Evolutionary conservation across 1,140 invertebrate species (phyloP), one percentile per base, ranked within the genome.

Genomic region (Zaprionus ornatus): DNA sequence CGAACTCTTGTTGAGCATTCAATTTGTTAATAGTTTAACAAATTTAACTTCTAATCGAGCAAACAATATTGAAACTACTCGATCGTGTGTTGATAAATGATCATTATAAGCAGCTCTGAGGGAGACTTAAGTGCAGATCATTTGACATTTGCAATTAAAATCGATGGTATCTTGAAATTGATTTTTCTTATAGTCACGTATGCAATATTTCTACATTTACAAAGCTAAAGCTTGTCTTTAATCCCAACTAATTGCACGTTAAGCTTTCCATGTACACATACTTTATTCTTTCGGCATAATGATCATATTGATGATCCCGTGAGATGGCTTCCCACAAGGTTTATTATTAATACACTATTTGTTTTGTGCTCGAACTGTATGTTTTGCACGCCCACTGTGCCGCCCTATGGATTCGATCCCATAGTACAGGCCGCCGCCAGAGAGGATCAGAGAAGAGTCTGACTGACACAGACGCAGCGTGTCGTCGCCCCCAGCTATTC

Each of bases 381-480:
- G 67, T 78, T 76, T 56, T 57, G 32, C 66, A 80, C 77, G 82
- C 82, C 82, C 82, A 86, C 82, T 85, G 82, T 86, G 71, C 79
- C 74, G 78, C 77, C 78, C 48, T 64, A 50, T 10, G 19, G 45
- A 23, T 50, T 12, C 45, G 19, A 50, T 50, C 19, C 45, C 45
- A 50, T 50, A 50, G 45, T 48, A 21, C 45, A 12, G n/a, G 19
- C 45, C 40, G 19, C 40, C 40, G 40, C 15, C 40, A 13, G 29
- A 23, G 9, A 23, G 29, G 15, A 2, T 3, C 7, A n/a, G n/a
- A n/a, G 12, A 48, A 13, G 29, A 50, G 15, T 17, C 52, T 50
- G 62, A 70, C 67, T 60, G 52, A 59, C 63, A 59, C 50, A 71
- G 55, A 77, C 77, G 71, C 85, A 90, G 85, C 85, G 66, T 85